phyloP scores from a whole-genome alignment of 2,797 vertebrate genomes.

The Poeciliopsis infans region DNA sequence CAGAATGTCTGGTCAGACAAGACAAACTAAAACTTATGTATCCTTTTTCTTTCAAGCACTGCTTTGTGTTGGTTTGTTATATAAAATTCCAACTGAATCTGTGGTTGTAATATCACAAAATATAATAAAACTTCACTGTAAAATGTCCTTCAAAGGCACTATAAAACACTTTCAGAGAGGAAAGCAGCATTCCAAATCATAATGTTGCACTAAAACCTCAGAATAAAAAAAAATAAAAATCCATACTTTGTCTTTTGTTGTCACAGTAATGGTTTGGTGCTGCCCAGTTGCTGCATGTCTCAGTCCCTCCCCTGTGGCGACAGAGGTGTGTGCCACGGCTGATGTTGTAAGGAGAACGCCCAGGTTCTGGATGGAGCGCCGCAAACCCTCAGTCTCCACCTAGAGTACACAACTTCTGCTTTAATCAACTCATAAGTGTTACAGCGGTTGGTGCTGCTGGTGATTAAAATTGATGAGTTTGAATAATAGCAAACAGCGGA shows the following conservation, averaged over 20 bases:
- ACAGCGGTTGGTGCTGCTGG: not conserved
- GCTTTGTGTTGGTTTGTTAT: not conserved
- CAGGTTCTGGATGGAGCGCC: conserved; percentile 92
- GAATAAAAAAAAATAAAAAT: not conserved
- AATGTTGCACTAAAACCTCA: not conserved
- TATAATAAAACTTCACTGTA: not conserved
- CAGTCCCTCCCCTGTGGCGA: conserved; percentile 92
- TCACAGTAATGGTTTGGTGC: conserved; percentile 89
- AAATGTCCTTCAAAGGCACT: not conserved
- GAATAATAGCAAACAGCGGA: not conserved
- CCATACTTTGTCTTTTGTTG: conserved; percentile 91
- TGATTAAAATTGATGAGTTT: not conserved
- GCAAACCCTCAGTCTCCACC: conserved; percentile 90
- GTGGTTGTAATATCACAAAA: not conserved
- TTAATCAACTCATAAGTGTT: not conserved
- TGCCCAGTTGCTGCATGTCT: conserved; percentile 92
- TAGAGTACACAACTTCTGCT: conserved; percentile 22
- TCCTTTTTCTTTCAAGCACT: not conserved
- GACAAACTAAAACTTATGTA: not conserved
- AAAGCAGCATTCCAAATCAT: not conserved
- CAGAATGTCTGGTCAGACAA: not conserved
- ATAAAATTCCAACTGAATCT: not conserved
- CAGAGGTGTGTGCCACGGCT: conserved; percentile 89
- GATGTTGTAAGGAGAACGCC: conserved; percentile 91
- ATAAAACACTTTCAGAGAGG: not conserved